Base-by-base conservation (phyloP, 2,888 invertebrate genomes). In the Teleiodes luculella region DNA sequence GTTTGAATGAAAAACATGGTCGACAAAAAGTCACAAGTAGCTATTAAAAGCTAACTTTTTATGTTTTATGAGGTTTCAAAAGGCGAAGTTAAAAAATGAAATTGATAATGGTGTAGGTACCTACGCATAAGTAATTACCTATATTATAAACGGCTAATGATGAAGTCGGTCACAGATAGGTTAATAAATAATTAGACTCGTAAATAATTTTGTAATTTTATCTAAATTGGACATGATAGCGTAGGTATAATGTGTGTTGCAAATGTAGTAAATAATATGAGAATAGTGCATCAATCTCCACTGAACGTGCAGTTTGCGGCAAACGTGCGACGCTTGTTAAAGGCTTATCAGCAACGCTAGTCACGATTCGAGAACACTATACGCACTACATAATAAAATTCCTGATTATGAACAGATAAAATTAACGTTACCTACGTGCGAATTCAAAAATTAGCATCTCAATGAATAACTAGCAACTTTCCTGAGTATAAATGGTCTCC, bases 361-460 rank as follows among this genome's bases (percentile, higher is more conserved):
- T 82, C 86, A 83, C 81, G 84, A 80, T 74, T 74, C 67, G 64
- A 63, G 66, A 74, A 72, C 72, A 73, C 63, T 63, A 69, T 78
- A 77, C 77, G 80, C 77, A 69, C 63, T 58, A 63, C 67, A 70
- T 71, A 64, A n/a, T n/a, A n/a, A n/a, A n/a, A 58, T 60, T 18
- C 14, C n/a, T 14, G 37, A 37, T n/a, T 11, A n/a, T n/a, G n/a
- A n/a, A 33, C 49, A n/a, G 13, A 20, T 49, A 28, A 14, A 49
- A 49, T 49, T 37, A 49, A 24, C 37, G 13, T 49, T 35, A 47
- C 33, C 31, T 47, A 33, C 8, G 48, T 31, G 48, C 18, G 33
- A 6, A 47, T 20, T 20, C 31, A 33, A 33, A 31, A 47, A 47
- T 31, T n/a, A n/a, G n/a, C n/a, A n/a, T n/a, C n/a, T n/a, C n/a